These are phyloP conservation scores for Pedionomus torquatus DNA, from an alignment of 2,113 vertebrate species.

Conservation along the genomic window DNA sequence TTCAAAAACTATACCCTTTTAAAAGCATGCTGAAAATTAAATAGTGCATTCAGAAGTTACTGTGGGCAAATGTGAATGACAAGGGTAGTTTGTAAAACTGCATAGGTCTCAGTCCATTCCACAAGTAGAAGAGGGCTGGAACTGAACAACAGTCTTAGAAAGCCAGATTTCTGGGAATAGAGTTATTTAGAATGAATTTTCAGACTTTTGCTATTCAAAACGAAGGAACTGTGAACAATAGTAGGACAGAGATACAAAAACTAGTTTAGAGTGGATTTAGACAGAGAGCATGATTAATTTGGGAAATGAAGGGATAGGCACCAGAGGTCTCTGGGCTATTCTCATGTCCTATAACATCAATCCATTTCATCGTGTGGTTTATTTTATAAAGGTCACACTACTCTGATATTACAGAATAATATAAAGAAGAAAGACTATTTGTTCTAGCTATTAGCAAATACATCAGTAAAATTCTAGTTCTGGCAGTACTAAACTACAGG, in stretches of 20 bases:
- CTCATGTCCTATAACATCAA: not conserved
- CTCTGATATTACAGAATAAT: not conserved
- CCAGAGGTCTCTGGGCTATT: not conserved
- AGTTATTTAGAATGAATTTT: not conserved
- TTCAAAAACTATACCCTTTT: not conserved
- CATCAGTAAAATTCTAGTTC: not conserved
- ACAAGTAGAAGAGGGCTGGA: not conserved
- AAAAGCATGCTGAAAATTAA: not conserved
- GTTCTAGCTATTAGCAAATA: not conserved
- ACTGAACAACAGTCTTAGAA: not conserved
- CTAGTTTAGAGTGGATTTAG: not conserved
- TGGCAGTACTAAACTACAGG: not conserved
- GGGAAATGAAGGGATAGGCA: not conserved
- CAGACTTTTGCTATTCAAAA: not conserved
- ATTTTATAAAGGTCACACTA: not conserved
- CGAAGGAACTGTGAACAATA: not conserved
- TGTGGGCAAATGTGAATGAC: not conserved
- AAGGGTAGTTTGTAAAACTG: not conserved
- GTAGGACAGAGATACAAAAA: not conserved
- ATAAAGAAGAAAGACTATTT: not conserved
- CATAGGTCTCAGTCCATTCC: not conserved
- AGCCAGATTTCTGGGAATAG: not conserved
- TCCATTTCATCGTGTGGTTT: not conserved
- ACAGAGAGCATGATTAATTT: not conserved
- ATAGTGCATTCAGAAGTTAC: not conserved